phyloP scores from a whole-genome alignment of 2,113 vertebrate genomes.

The Megaptera novaeangliae region DNA sequence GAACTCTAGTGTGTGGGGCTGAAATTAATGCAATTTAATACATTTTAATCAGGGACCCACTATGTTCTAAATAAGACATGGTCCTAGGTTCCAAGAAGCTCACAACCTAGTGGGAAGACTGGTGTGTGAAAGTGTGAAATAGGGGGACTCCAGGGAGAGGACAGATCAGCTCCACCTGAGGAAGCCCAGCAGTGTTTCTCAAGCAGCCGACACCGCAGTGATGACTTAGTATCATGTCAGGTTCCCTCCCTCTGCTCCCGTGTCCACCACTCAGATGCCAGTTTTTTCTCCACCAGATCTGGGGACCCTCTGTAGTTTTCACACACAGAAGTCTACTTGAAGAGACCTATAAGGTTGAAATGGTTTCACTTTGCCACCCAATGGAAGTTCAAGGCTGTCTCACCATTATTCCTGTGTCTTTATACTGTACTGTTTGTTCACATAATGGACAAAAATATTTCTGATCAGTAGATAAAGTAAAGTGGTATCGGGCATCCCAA shows the following conservation, averaged over 20 bases:
- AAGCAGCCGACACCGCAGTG: rapidly evolving
- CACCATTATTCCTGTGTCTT: not conserved
- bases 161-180: rapidly evolving
- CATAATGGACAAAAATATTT: not conserved
- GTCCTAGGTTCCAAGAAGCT: not conserved
- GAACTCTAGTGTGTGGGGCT: not conserved
- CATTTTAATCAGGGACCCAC: not conserved
- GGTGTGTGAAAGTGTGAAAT: not conserved
- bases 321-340: not conserved
- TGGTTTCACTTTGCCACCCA: not conserved
- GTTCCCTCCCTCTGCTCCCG: not conserved
- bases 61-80: not conserved
- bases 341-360: not conserved
- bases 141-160: not conserved
- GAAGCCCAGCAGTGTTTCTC: not conserved
- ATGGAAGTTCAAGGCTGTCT: not conserved
- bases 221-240: not conserved
- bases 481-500: not conserved
- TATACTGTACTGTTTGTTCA: not conserved
- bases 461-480: not conserved
- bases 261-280: not conserved
- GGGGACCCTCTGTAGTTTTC: not conserved
- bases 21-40: not conserved
- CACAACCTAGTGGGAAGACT: not conserved
- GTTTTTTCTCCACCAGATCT: not conserved